Evolutionary conservation across 2,797 vertebrate species (phyloP).

Genomic region (Pangasius larnaudii): DNA sequence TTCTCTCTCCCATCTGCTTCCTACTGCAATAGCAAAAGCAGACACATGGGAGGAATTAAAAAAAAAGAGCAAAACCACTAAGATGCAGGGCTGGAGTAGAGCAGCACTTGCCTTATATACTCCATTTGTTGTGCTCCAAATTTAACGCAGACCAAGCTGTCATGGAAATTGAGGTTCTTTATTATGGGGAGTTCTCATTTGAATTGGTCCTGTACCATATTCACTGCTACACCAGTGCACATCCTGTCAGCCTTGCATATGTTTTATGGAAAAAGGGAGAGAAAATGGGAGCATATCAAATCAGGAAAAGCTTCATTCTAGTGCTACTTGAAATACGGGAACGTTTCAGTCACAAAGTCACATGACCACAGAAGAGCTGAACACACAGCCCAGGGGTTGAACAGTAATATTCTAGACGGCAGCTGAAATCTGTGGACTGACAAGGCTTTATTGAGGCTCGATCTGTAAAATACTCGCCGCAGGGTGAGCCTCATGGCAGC

Average conservation of each 20-base stretch:
- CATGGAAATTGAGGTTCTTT: neutral
- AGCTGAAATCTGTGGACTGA: conserved; percentile 26
- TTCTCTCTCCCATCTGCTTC: conserved; percentile 68
- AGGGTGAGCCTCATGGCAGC: conserved; percentile 48
- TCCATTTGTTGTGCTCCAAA: conserved; percentile 4
- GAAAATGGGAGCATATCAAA: conserved; percentile 29
- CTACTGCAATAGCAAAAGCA: conserved; percentile 63
- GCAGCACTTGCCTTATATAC: conserved; percentile 9
- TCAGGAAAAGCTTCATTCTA: conserved; percentile 40
- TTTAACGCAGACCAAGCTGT: conserved; percentile 23
- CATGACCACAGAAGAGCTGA: conserved; percentile 27
- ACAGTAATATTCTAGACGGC: conserved; percentile 21
- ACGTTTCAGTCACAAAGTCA: conserved; percentile 19
- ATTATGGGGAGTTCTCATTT: neutral
- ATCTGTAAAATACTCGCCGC: conserved; percentile 34
- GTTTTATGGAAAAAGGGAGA: conserved; percentile 31
- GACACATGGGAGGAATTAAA: conserved; percentile 52
- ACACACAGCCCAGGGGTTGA: conserved; percentile 4
- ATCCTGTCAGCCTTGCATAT: conserved; percentile 23
- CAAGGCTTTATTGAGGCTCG: conserved; percentile 34
- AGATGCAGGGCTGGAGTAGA: conserved; percentile 50
- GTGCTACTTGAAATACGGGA: conserved; percentile 12
- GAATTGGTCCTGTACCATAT: neutral
- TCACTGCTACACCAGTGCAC: neutral
- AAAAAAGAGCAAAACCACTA: conserved; percentile 20